These are phyloP conservation scores for Sebastes kiyomatsui DNA, from an alignment of 2,797 vertebrate species.

Conservation along the genomic window DNA sequence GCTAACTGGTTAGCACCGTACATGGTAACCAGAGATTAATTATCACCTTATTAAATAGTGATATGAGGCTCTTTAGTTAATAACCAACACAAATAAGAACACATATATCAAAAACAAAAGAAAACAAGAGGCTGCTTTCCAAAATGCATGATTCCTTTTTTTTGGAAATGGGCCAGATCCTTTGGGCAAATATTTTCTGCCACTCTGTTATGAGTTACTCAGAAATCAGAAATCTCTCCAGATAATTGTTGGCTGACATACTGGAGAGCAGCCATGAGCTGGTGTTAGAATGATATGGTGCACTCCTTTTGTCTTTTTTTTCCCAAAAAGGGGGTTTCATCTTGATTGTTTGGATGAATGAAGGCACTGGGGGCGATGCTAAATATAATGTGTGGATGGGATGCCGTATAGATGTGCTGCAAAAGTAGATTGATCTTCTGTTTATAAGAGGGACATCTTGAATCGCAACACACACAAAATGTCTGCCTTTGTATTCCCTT, in stretches of 20 bases:
- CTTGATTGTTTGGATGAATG: conserved; percentile 45
- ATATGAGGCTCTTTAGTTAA: conserved; percentile 86
- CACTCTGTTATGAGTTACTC: conserved; percentile 41
- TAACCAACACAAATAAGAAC: conserved; percentile 79
- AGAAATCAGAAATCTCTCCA: conserved; percentile 52
- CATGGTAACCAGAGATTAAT: conserved; percentile 8
- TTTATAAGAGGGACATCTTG: conserved; percentile 27
- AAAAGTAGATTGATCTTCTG: conserved; percentile 37
- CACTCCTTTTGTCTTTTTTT: conserved; percentile 70
- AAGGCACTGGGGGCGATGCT: conserved; percentile 36
- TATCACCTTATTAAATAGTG: conserved; percentile 50
- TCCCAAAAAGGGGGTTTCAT: neutral
- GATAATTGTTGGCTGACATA: conserved; percentile 60
- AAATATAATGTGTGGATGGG: conserved; percentile 35
- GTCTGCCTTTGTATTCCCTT: conserved; percentile 43
- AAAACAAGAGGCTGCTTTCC: conserved; percentile 81
- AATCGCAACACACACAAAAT: conserved; percentile 43
- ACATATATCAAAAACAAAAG: conserved; percentile 80
- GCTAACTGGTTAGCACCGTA: neutral
- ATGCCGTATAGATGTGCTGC: conserved; percentile 35
- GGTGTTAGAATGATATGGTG: conserved; percentile 85
- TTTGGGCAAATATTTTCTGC: conserved; percentile 42
- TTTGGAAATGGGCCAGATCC: conserved; percentile 60
- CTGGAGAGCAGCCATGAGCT: conserved; percentile 82
- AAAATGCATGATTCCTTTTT: conserved; percentile 69